Conservation (phyloP, 1,140 invertebrate genomes). For the Paraescarpia echinospica region DNA sequence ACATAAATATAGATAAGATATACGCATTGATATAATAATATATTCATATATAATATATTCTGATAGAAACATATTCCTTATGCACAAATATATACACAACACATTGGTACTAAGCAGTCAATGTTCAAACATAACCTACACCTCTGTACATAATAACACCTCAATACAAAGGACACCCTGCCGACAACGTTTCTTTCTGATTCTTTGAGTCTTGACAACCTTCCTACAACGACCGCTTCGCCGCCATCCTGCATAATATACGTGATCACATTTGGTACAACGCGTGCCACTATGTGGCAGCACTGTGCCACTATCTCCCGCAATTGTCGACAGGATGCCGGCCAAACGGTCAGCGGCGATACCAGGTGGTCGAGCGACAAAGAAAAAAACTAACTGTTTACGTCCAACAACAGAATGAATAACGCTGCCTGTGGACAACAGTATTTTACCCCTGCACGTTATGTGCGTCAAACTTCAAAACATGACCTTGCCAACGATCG, state of each 20-base stretch:
- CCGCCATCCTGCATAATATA: background rate
- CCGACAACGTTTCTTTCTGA: background rate
- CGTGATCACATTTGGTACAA: background rate
- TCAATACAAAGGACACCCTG: background rate
- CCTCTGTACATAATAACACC: slow-evolving; percentile 1
- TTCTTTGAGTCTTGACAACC: background rate
- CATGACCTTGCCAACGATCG: background rate
- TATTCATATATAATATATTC: background rate
- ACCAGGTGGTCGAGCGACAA: background rate
- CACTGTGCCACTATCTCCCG: background rate
- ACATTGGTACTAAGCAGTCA: background rate
- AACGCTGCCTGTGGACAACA: background rate
- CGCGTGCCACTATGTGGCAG: background rate
- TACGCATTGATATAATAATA: background rate
- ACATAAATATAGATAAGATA: background rate
- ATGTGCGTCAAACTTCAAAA: background rate
- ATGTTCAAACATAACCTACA: background rate
- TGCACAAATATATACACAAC: slow-evolving; percentile 1
- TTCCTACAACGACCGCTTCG: background rate
- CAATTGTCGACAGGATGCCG: background rate
- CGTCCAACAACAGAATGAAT: background rate
- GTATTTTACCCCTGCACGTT: background rate
- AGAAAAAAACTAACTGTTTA: background rate
- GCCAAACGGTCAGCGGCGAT: background rate
- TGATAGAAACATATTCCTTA: background rate